phyloP scores from a whole-genome alignment of 2,888 invertebrate species.

The Agrenia bidenticulata region DNA sequence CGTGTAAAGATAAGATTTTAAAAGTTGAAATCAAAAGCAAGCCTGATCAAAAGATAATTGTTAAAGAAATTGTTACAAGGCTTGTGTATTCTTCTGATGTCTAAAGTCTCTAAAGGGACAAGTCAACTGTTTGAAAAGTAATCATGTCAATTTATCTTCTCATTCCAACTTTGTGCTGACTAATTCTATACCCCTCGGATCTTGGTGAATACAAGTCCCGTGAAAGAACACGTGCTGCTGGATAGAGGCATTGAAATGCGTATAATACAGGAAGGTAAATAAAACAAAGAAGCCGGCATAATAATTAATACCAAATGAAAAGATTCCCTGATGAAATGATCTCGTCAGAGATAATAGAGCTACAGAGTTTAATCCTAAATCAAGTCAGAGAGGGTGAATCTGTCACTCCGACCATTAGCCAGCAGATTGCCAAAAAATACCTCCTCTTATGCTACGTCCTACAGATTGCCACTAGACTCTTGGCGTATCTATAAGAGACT shows the following conservation, averaged over 20 bases:
- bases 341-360: background rate
- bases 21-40: no score
- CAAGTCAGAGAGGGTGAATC: no score
- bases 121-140: conserved; percentile 10
- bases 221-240: conserved; percentile 5
- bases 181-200: conserved; percentile 14
- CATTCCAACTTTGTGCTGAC: conserved; percentile 18
- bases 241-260: background rate
- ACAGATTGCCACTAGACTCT: no score
- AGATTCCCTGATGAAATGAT: conserved; percentile 3
- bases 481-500: no score
- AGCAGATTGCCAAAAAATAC: no score
- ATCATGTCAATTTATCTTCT: conserved; percentile 21
- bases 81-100: background rate
- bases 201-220: no score
- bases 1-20: no score
- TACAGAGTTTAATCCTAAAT: no score
- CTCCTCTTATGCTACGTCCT: no score
- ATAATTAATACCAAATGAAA: background rate
- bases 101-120: background rate
- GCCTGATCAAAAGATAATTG: no score
- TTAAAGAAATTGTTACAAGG: no score
- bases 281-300: conserved; percentile 9
- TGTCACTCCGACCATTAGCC: no score
- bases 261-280: background rate